Evolutionary conservation across 2,797 vertebrate species (phyloP), one percentile per base, ranked within the genome.

Genomic region (Gambusia yucatana): DNA sequence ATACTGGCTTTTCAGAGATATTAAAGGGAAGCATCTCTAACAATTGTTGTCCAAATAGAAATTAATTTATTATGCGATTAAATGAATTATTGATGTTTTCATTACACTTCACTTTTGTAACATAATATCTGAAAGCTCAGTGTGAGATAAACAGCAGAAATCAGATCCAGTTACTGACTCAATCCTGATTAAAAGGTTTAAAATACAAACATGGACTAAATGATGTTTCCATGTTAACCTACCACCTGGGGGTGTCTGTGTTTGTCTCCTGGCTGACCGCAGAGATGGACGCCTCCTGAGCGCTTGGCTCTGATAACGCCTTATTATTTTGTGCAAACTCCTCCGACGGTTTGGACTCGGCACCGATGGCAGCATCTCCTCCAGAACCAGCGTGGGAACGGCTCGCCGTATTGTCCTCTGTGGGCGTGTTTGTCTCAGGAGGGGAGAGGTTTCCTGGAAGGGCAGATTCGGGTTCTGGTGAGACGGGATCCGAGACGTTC

Each of bases 191-290:
- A 43, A n/a, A 69, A 8, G 65, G 39, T 43, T 69, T 69, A 39
- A 36, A 73, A 25, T 25, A 39, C 33, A 50, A 52, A 36, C 48
- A 52, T 39, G 10, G 13, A 57, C 65, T 43, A 43, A 69, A 43
- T n/a, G 72, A 41, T 36, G 43, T 25, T 41, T 25, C 25, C 43
- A 33, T 39, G 63, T 55, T 46, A 57, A 92, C 93, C 90, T 67
- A 95, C 94, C 87, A 75, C 77, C 47, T 73, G 16, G 39, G 47
- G 52, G 82, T 3, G 46, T 87, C 76, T 20, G 67, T 3, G 71
- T 73, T 70, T 9, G 70, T 73, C 63, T 92, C 84, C 86, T 85
- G 78, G 61, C 79, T 28, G 72, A 43, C 82, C 69, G 10, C 79
- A 73, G 77, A 67, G 33, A 82, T 5, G 70, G 83, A 44, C 2